Percentiles rank a stretch among this genome's conserved stretches.
These are phyloP conservation scores for Notarius quadriscutis DNA, from an alignment of 2,113 vertebrate species.

Conservation along the genomic window DNA sequence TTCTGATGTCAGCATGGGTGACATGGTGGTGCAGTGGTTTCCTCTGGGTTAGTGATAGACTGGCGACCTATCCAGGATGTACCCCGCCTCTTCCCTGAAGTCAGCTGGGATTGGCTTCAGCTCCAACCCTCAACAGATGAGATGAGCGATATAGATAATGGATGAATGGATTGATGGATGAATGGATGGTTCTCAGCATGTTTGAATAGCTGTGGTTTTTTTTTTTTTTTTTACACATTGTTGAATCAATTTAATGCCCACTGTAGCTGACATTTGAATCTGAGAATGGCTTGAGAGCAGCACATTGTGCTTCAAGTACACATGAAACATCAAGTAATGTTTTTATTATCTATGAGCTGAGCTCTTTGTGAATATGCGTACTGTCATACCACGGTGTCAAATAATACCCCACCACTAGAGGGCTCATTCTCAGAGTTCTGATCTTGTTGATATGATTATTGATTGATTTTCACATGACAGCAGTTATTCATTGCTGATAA, in stretches of 20 bases:
- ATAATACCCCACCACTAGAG: neutral
- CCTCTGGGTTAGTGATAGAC: too few species aligned
- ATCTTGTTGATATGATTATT: neutral
- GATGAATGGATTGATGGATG: too few species aligned
- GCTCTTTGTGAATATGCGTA: neutral
- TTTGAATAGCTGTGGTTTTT: neutral
- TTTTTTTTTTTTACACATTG: neutral
- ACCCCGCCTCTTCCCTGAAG: too few species aligned
- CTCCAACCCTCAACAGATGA: too few species aligned
- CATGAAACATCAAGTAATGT: slow-evolving; percentile 1
- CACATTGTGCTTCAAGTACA: neutral
- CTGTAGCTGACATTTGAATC: neutral
- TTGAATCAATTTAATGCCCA: neutral
- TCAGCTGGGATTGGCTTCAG: too few species aligned
- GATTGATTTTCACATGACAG: neutral
- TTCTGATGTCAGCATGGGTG: neutral
- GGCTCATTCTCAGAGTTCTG: neutral
- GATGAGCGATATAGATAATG: too few species aligned
- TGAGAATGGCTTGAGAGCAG: neutral
- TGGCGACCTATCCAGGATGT: too few species aligned
- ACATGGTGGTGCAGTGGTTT: too few species aligned
- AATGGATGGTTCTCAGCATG: neutral
- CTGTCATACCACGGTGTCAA: neutral
- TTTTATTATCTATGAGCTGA: slow-evolving; percentile 6
- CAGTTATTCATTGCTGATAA: neutral